A percentile compares a stretch with the other conserved stretches of the same genome.
phyloP scores from a whole-genome alignment of 2,797 vertebrate species.

The Staurois parvus region DNA sequence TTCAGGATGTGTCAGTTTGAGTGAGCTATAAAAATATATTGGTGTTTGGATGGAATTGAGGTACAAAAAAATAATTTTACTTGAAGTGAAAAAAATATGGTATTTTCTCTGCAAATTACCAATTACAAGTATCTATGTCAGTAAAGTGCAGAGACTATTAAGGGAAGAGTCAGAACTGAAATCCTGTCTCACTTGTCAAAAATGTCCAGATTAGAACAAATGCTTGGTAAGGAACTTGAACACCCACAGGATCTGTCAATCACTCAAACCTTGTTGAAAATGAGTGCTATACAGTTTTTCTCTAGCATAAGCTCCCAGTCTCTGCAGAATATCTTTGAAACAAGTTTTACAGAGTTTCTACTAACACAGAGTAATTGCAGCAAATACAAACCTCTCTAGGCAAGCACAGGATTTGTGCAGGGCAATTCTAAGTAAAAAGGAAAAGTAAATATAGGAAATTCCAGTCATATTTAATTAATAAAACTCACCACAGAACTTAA shows the following conservation, averaged over 20 bases:
- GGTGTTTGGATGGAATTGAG: slow-evolving; percentile 42
- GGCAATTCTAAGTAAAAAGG: background rate
- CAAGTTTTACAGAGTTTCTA: background rate
- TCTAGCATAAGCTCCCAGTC: background rate
- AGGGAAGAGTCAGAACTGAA: background rate
- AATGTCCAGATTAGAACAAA: slow-evolving; percentile 16
- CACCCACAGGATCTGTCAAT: slow-evolving; percentile 25
- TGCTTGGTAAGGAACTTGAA: slow-evolving; percentile 36
- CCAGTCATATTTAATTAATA: too few species aligned
- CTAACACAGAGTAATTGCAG: background rate
- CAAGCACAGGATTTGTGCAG: background rate
- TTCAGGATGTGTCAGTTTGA: slow-evolving; percentile 28
- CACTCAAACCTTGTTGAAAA: slow-evolving; percentile 20
- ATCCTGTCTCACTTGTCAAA: background rate
- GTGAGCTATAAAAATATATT: slow-evolving; percentile 14
- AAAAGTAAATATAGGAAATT: background rate
- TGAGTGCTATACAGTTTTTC: slow-evolving; percentile 1
- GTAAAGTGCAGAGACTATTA: background rate
- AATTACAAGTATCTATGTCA: slow-evolving; percentile 30
- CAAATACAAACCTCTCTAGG: background rate
- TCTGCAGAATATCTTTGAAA: slow-evolving; percentile 27
- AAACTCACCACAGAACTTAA: too few species aligned
- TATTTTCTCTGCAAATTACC: slow-evolving; percentile 11
- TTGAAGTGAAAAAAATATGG: background rate
- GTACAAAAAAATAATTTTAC: background rate